These are phyloP conservation scores for Micrasema longulum DNA, from an alignment of 1,140 invertebrate species.

Conservation along the genomic window DNA sequence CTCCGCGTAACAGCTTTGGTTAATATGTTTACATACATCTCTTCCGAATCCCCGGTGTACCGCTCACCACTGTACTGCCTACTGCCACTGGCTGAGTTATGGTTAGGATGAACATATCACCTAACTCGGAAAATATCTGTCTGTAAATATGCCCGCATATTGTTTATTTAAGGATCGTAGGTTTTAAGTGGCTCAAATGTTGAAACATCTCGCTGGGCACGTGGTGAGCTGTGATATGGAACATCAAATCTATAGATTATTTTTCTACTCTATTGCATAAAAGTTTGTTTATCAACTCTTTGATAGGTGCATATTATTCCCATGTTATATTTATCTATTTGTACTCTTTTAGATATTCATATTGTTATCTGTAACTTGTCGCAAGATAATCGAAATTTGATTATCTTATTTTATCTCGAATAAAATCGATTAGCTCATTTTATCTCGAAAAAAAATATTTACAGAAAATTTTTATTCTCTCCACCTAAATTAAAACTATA, in stretches of 20 bases:
- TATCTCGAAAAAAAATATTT: too few relatives aligned
- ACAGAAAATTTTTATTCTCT: too few relatives aligned
- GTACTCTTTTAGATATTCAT: not conserved
- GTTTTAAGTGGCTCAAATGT: slow-evolving; percentile 10
- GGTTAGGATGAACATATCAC: slow-evolving; percentile 19
- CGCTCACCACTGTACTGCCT: not conserved
- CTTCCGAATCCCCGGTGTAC: too few relatives aligned
- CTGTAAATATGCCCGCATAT: slow-evolving; percentile 5
- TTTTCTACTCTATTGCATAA: not conserved
- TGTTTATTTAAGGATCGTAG: slow-evolving; percentile 19
- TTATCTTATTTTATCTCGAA: too few relatives aligned
- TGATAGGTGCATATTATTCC: not conserved
- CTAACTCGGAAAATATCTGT: slow-evolving; percentile 12
- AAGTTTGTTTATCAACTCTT: not conserved
- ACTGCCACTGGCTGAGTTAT: slow-evolving; percentile 12
- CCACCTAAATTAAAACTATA: too few relatives aligned
- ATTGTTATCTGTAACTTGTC: not conserved
- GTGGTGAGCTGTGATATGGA: not conserved
- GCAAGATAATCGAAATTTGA: too few relatives aligned
- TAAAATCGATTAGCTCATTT: too few relatives aligned
- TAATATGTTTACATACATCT: slow-evolving; percentile 30
- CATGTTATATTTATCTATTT: not conserved
- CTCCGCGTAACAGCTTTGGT: slow-evolving; percentile 23
- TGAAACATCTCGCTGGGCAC: slow-evolving; percentile 3
- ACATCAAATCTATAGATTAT: too few relatives aligned